Conservation (phyloP, 2,113 vertebrate species). For the Bubalus kerabau region DNA sequence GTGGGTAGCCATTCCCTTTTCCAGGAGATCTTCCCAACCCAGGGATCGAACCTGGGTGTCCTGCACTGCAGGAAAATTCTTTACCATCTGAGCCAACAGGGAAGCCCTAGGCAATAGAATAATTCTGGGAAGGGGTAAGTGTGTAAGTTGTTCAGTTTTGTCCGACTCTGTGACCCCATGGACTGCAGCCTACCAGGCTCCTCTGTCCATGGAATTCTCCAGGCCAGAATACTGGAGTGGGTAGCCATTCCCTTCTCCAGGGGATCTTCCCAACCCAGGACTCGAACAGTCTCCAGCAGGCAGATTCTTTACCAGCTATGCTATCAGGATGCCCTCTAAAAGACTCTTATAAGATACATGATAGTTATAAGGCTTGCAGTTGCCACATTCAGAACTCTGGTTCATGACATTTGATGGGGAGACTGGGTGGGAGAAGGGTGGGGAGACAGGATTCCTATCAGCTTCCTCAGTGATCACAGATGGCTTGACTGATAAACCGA, state of each 20-base stretch:
- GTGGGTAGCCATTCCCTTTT: neutral
- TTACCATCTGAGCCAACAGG: neutral
- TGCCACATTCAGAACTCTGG: neutral
- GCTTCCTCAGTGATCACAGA: neutral
- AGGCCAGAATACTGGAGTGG: neutral
- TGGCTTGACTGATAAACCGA: neutral
- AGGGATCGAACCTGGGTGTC: neutral
- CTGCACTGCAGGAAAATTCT: neutral
- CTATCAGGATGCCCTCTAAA: neutral
- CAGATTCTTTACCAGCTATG: neutral
- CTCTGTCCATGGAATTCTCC: neutral
- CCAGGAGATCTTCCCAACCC: neutral
- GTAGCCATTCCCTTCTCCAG: neutral
- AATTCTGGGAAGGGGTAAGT: neutral
- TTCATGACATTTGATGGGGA: neutral
- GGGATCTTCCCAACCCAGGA: neutral
- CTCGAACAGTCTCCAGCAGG: neutral
- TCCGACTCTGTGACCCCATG: neutral
- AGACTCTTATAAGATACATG: neutral
- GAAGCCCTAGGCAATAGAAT: neutral
- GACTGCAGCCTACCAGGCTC: neutral
- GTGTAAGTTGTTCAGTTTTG: neutral
- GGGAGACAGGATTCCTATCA: neutral
- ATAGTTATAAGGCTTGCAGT: neutral
- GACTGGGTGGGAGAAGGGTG: fast-evolving